Percentiles rank a stretch among this genome's conserved stretches.
phyloP scores from a whole-genome alignment of 2,888 invertebrate genomes.

The Ornithoptera priamus region DNA sequence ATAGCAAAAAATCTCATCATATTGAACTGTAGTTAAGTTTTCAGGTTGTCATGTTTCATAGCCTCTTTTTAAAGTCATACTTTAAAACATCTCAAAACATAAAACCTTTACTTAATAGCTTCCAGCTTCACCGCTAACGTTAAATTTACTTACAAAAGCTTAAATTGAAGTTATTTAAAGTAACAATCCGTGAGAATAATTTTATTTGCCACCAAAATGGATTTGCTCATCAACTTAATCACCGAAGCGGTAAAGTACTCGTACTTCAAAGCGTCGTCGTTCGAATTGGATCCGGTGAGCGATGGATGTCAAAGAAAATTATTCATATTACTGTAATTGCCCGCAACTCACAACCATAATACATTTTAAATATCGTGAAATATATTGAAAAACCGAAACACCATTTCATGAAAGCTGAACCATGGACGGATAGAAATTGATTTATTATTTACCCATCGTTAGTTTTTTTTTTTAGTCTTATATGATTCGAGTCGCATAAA shows the following conservation, averaged over 20 bases:
- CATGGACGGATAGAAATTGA: too few relatives aligned
- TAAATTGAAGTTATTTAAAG: neutral
- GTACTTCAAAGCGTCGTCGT: constrained; percentile 8
- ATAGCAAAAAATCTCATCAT: too few relatives aligned
- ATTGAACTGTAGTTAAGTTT: too few relatives aligned
- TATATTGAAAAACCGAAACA: too few relatives aligned
- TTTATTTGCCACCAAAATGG: constrained; percentile 11
- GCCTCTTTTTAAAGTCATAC: too few relatives aligned
- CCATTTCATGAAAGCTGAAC: too few relatives aligned
- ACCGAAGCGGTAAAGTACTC: constrained; percentile 12
- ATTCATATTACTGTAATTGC: constrained; percentile 14
- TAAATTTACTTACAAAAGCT: neutral
- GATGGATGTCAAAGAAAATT: constrained; percentile 4
- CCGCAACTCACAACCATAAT: too few relatives aligned
- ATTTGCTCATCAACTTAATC: constrained; percentile 10
- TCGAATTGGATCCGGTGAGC: constrained; percentile 7
- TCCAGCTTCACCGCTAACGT: neutral
- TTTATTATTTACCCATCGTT: too few relatives aligned
- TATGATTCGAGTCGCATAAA: too few relatives aligned
- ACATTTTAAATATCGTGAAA: too few relatives aligned
- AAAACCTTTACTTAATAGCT: neutral
- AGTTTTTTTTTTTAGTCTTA: too few relatives aligned
- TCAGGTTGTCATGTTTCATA: too few relatives aligned
- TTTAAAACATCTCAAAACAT: neutral
- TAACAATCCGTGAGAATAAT: constrained; percentile 4